Conservation (phyloP, 35 echinoderm and acorn worm genomes). For the Strongylocentrotus purpuratus region DNA sequence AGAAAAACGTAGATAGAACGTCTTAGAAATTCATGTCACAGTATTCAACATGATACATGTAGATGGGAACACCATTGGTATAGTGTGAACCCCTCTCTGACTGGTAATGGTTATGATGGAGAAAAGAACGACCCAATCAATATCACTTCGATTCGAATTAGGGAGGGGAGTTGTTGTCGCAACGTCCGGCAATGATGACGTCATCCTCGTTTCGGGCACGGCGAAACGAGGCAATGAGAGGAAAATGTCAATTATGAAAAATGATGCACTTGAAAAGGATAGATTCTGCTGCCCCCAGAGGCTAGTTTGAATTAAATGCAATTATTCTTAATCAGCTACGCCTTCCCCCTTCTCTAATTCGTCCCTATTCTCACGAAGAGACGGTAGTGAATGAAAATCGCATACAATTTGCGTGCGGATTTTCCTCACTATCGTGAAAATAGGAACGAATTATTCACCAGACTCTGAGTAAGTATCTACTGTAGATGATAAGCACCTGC, state of each 20-base stretch:
- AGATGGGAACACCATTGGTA: background rate
- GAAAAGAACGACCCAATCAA: background rate
- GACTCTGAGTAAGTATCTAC: background rate
- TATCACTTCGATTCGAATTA: background rate
- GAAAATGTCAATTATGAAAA: constrained; percentile 13
- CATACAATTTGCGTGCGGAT: no score
- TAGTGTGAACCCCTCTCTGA: background rate
- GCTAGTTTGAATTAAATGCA: background rate
- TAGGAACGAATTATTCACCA: background rate
- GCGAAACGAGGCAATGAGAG: background rate
- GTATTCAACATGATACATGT: background rate
- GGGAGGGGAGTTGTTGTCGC: background rate
- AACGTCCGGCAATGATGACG: background rate
- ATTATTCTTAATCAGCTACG: background rate
- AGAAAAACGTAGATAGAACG: no score
- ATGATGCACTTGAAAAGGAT: background rate
- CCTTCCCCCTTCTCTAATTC: background rate
- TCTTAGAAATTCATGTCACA: no score
- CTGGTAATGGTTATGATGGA: background rate
- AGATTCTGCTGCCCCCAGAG: background rate
- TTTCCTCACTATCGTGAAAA: no score
- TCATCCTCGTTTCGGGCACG: background rate
- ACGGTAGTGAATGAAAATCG: no score
- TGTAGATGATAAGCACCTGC: background rate
- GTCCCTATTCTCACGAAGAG: no score